Evolutionary conservation across 2,113 vertebrate species (phyloP), one percentile per base, ranked within the genome.

Genomic region (Vidua macroura): DNA sequence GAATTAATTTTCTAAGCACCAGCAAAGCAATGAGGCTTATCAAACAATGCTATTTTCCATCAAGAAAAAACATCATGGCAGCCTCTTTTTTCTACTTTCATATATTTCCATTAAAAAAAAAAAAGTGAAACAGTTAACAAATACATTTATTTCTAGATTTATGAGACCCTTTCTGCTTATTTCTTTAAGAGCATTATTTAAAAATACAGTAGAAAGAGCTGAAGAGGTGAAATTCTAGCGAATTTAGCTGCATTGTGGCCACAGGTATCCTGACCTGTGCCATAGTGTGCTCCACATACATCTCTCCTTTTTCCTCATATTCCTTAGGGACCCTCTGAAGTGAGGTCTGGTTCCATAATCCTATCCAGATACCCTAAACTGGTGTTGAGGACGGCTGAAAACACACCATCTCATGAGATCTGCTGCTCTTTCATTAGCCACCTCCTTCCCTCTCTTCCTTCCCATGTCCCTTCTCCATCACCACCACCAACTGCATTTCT

Each of bases 1-100:
- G 76, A 93, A 94, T 95, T 94, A 83, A 92, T 96, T 94, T 94
- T 93, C 87, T 52, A 94, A 91, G 52, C 88, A 96, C 76, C 83
- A 94, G 66, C 39, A 94, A 81, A 94, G 87, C 90, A 94, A 81
- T 88, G 93, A 96, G 85, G 85, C 82, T 95, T 94, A 81, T 90
- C 92, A 96, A 92, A 83, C 78, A 94, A 81, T 55, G 59, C 17
- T 73, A 86, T 93, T 95, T 95, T 90, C 64, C 60, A 81, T 64
- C 51, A 88, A 90, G 64, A 74, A 75, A 73, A 95, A 81, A 17
- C 51, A 90, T 86, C 79, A 94, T 95, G 93, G 90, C 52, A 95
- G 27, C 56, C 75, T 74, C 60, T 72, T 24, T 84, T 78, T 77
- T 84, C 67, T 74, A 62, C 79, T 88, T 92, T 43, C 63, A 48